Conservation (phyloP, 92 coral and sea anemone genomes). For the Epizoanthus stellaris region DNA sequence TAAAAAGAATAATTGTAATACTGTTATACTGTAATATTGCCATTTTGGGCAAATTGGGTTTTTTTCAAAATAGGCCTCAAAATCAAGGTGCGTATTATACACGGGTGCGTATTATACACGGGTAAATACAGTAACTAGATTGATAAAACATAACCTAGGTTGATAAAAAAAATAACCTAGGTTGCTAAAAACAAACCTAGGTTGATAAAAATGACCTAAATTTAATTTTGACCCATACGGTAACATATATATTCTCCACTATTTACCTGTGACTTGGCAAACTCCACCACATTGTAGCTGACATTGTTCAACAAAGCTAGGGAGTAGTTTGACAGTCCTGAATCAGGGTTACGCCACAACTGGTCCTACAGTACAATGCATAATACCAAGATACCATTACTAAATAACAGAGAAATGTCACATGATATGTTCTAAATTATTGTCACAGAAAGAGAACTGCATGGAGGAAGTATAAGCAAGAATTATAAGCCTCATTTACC, state of each 20-base stretch:
- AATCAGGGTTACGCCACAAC: conserved; percentile 95
- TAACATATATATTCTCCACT: neutral
- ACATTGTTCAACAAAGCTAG: conserved; percentile 97
- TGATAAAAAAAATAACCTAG: no score
- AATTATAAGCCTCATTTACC: conserved; percentile 46
- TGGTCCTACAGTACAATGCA: conserved; percentile 74
- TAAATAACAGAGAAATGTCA: neutral
- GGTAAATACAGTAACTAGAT: no score
- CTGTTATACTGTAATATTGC: no score
- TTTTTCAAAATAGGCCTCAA: no score
- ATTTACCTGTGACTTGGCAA: conserved; percentile 93
- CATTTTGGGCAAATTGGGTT: no score
- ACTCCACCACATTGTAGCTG: conserved; percentile 96
- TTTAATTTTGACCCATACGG: neutral
- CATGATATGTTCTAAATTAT: neutral
- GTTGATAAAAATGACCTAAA: no score
- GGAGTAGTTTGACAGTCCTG: conserved; percentile 92
- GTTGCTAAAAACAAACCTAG: no score
- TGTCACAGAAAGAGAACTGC: neutral
- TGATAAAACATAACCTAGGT: no score
- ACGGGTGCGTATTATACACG: no score
- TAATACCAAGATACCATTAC: neutral
- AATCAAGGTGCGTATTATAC: no score
- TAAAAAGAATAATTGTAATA: no score
- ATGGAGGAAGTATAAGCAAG: neutral